Evolutionary conservation across 1,140 invertebrate species (phyloP), one percentile per base, ranked within the genome.

Genomic region (Notospermus geniculatus): DNA sequence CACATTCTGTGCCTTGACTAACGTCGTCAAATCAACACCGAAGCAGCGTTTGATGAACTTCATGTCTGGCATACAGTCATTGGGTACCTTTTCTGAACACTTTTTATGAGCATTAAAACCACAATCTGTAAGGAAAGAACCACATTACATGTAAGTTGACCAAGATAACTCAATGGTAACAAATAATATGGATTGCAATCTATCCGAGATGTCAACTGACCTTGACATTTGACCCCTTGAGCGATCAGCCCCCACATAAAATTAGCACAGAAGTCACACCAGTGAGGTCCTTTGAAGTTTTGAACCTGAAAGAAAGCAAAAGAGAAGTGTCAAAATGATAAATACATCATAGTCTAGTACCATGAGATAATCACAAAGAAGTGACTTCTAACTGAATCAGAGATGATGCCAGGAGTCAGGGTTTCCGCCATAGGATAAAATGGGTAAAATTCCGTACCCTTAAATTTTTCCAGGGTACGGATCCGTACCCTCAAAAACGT

Each of bases 231-330:
- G 1, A 93, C 90, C 59, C 93, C 93, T 81, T 96, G 93, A 28
- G 90, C 90, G 39, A 93, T 91, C 62, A 96, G 88, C 36, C 93
- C 93, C 93, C 93, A 97, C 68, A 97, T 83, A 79, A 96, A 96
- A 80, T 96, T 95, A 39, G 91, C 90, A 85, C 93, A 96, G 68
- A 92, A 88, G 73, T 95, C 92, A 84, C 93, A 95, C 91, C 92
- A 95, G 74, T 92, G 83, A 30, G 85, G 78, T 11, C 85, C 85
- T 66, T 92, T 93, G 74, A 95, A 95, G 54, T 91, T 95, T 75
- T 92, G 90, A 13, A 89, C 83, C 82, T 89, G 88, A 70, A 92
- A 93, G 57, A 54, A 54, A 39, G 29, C 7, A 50, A 50, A 63
- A 22, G 15, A 7, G 32, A 36, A 36, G 32, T 15, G 15, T 36